Conservation (phyloP, 2,797 vertebrate genomes). For the Triplophysa yarkandensis region DNA sequence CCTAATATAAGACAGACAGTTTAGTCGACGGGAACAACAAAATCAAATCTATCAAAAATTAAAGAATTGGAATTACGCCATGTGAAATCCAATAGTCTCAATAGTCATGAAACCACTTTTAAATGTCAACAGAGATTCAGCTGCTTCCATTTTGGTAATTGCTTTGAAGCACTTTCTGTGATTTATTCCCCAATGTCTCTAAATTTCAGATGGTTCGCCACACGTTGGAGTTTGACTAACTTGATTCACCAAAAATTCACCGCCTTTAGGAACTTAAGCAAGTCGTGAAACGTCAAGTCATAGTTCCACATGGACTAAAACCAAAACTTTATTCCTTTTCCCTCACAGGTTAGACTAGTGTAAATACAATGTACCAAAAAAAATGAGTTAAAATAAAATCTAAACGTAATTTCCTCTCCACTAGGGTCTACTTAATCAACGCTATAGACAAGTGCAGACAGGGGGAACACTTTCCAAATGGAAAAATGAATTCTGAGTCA, state of each 20-base stretch:
- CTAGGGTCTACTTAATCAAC: constrained; percentile 71
- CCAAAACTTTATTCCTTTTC: constrained; percentile 70
- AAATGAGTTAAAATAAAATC: constrained; percentile 76
- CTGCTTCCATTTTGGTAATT: constrained; percentile 39
- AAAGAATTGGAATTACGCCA: constrained; percentile 18
- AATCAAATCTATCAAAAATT: constrained; percentile 20
- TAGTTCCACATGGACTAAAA: constrained; percentile 40
- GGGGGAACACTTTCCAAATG: constrained; percentile 75
- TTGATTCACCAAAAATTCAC: constrained; percentile 3
- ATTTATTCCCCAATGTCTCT: constrained; percentile 23
- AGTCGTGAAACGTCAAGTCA: constrained; percentile 23
- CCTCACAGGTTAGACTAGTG: constrained; percentile 72
- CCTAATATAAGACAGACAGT: constrained; percentile 11
- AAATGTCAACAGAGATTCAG: constrained; percentile 33
- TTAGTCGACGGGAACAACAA: constrained; percentile 19
- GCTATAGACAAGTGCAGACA: constrained; percentile 75
- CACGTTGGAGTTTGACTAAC: not conserved
- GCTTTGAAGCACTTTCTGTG: not conserved
- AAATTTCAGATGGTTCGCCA: not conserved
- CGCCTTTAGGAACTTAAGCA: constrained; percentile 24
- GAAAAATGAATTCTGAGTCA: constrained; percentile 80
- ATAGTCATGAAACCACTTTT: constrained; percentile 32
- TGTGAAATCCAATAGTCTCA: constrained; percentile 26
- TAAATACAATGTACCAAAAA: constrained; percentile 67
- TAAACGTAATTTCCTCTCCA: constrained; percentile 75